These are phyloP conservation scores for Pteria penguin DNA, from an alignment of 2,888 invertebrate genomes.

Conservation along the genomic window DNA sequence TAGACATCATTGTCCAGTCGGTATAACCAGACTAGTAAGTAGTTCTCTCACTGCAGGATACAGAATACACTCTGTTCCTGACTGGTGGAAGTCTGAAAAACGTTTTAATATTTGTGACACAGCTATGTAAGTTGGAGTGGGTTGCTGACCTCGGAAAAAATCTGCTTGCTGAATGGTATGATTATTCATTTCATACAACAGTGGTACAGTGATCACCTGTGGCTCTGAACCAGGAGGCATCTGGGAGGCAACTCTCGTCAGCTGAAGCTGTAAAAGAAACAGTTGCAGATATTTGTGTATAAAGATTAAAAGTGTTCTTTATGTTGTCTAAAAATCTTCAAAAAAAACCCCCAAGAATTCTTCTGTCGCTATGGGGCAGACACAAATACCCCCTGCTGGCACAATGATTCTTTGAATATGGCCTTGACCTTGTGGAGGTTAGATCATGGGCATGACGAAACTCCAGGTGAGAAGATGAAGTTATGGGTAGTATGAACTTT, in stretches of 20 bases:
- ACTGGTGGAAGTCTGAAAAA: slow-evolving; percentile 76
- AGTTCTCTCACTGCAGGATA: slow-evolving; percentile 95
- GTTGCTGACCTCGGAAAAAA: slow-evolving; percentile 47
- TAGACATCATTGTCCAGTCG: slow-evolving; percentile 81
- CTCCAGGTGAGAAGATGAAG: too few species aligned
- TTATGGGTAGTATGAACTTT: too few species aligned
- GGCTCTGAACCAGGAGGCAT: slow-evolving; percentile 83
- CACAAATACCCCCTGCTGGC: too few species aligned
- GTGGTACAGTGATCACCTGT: slow-evolving; percentile 89
- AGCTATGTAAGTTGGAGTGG: slow-evolving; percentile 53
- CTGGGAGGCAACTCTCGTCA: slow-evolving; percentile 84
- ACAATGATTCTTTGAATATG: too few species aligned
- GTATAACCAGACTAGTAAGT: slow-evolving; percentile 89
- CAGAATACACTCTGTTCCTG: slow-evolving; percentile 88
- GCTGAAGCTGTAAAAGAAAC: slow-evolving; percentile 84
- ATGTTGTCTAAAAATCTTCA: too few species aligned
- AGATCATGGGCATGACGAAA: too few species aligned
- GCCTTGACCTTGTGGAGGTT: too few species aligned
- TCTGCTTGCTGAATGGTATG: slow-evolving; percentile 85
- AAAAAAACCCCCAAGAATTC: too few species aligned
- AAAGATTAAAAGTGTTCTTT: too few species aligned
- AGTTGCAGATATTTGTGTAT: too few species aligned
- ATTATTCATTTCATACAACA: slow-evolving; percentile 92
- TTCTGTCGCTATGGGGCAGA: too few species aligned
- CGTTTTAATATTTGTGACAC: slow-evolving; percentile 82